These are phyloP conservation scores for Sula dactylatra DNA, from an alignment of 2,113 vertebrate genomes.

Conservation along the genomic window DNA sequence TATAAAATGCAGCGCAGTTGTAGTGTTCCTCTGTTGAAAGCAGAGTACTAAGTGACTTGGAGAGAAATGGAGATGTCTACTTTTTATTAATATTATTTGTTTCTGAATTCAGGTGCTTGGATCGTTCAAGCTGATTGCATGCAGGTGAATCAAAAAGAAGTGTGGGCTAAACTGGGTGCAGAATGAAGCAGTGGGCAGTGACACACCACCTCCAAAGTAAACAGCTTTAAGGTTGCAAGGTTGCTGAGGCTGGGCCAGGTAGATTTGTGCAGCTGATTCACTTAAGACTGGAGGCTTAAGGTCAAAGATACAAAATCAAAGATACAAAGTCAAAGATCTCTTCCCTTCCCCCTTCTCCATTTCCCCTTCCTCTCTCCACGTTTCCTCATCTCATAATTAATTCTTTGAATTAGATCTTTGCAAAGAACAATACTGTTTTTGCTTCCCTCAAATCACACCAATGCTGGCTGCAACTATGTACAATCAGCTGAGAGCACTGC, in stretches of 20 bases:
- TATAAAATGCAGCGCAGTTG: neutral
- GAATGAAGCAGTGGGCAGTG: neutral
- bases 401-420: neutral
- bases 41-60: neutral
- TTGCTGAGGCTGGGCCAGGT: neutral
- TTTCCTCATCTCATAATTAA: neutral
- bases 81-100: neutral
- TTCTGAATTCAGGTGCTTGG: neutral
- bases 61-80: neutral
- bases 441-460: neutral
- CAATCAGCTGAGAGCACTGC: neutral
- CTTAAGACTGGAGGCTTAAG: neutral
- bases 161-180: neutral
- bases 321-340: neutral
- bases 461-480: neutral
- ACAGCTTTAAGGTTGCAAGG: neutral
- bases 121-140: neutral
- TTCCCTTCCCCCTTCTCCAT: fast-evolving
- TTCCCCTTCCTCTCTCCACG: neutral
- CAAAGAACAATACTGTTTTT: neutral
- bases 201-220: neutral
- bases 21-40: neutral
- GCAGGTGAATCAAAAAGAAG: neutral
- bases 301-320: neutral
- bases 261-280: neutral